Base-by-base conservation (phyloP, 2,888 invertebrate genomes). In the Colostygia pectinataria region DNA sequence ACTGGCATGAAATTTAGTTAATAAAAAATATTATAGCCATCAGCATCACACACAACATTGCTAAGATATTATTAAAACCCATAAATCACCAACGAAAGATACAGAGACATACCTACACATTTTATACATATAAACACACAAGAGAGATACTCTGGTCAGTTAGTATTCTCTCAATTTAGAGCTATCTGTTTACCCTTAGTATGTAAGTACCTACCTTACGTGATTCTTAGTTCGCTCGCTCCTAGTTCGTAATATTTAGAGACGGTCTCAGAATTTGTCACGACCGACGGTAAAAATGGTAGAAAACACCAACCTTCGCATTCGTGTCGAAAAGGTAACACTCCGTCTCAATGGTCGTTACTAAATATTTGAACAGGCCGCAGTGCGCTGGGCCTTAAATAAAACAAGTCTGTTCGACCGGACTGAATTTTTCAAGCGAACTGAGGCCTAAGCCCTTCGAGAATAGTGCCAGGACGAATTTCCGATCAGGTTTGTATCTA, bases 321-420 rank as follows among this genome's bases (percentile, higher is more conserved):
- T 55, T 56, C 58, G 57, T 59, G 59, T 58, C 56, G 57, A 57
- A 54, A 68, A 78, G 74, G 74, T 77, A 76, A 68, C 67, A 66
- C 63, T 57, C 56, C 62, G 75, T 74, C 74, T 78, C 79, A 72
- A 74, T 77, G 74, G 77, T 70, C 68, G 76, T 74, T 68, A 64
- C 75, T 85, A 77, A 85, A 86, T 84, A 83, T 85, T 85, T 78
- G 71, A 85, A 70, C 61, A 67, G 62, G 72, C 79, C 82, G 85
- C 85, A 86, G 60, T 85, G 83, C 83, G 81, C 80, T 68, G 61
- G 57, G 65, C 62, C 66, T 75, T 85, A 82, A 77, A 84, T 86
- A 87, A 85, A 83, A 84, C 82, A 84, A 83, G 34, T 47, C 57
- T 68, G 63, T 62, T 71, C 71, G 65, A 71, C 74, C 66, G 71